Evolutionary conservation across 92 coral and sea anemone genomes (phyloP), one percentile per base, ranked within the genome.

Genomic region (Porites evermanni): DNA sequence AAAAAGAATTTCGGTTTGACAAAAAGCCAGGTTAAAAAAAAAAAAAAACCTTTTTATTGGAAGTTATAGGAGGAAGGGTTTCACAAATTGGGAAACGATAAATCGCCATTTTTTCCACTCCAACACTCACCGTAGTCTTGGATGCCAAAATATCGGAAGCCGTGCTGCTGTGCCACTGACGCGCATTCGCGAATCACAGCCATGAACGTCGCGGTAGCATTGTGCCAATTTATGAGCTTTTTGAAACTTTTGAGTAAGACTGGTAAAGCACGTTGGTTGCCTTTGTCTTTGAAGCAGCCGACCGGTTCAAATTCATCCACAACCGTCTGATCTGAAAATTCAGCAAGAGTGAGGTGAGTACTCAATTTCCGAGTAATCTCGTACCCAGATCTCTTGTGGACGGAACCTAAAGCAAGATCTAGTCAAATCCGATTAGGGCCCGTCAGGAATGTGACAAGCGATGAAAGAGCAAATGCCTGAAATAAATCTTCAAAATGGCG

Each of bases 101-200:
- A 23, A 12, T 12, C 17, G 38, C 52, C 73, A 12, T 29, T 69
- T 14, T 3, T n/a, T 12, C 73, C 73, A 69, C 38, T 69, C 73
- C 73, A 69, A 18, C 73, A 69, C 17, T 69, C 73, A 0, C 2
- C 0, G 47, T 13, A 26, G 29, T 69, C 12, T 69, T 69, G 47
- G 18, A 69, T 6, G 32, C 73, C 73, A 69, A 69, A 69, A 69
- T 69, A 69, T 47, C 47, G 44, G 73, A 69, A 69, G 12, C 32
- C 38, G 2, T 21, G 1, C 1, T 69, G 7, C 14, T 69, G 44
- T 14, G 14, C 73, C 18, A 23, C 7, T 11, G 32, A 8, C 14
- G 73, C 73, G 44, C 73, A 69, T 8, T 52, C 73, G 1, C 17
- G 73, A 69, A 69, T 69, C 12, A 69, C 44, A 1, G 73, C 52